Percentiles rank a stretch among this genome's conserved stretches.
Conservation (phyloP, 2,888 invertebrate genomes). For the Petrolisthes manimaculis region DNA sequence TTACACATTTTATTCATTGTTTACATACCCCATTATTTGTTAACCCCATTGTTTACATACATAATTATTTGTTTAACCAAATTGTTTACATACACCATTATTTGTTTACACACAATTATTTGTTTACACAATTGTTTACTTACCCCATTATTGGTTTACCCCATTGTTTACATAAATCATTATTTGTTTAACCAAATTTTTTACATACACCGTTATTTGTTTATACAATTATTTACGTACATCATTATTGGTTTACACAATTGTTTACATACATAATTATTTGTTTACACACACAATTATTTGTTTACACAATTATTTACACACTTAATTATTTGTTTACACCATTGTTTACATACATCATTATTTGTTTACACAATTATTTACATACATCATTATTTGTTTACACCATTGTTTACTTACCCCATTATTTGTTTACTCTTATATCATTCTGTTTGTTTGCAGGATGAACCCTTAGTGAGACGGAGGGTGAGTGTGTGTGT, state of each 20-base stretch:
- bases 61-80: not conserved
- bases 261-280: too few relatives aligned
- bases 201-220: not conserved
- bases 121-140: not conserved
- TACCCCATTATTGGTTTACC: slow-evolving; percentile 1
- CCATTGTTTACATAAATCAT: not conserved
- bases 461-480: slow-evolving; percentile 58
- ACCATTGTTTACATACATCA: too few relatives aligned
- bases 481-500: slow-evolving; percentile 49
- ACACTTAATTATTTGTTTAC: too few relatives aligned
- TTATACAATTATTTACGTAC: not conserved
- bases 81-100: not conserved
- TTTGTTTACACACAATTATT: not conserved
- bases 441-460: slow-evolving; percentile 50
- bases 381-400: not conserved
- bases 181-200: not conserved
- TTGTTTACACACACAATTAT: too few relatives aligned
- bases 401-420: not conserved
- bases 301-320: too few relatives aligned
- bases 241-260: too few relatives aligned
- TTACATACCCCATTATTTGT: too few relatives aligned
- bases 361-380: too few relatives aligned
- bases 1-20: too few relatives aligned
- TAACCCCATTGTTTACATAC: too few relatives aligned
- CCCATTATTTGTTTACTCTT: slow-evolving; percentile 9